A percentile compares a stretch with the other conserved stretches of the same genome.
Evolutionary conservation across 2,888 invertebrate species (phyloP).

Genomic region (Synanthedon formicaeformis): DNA sequence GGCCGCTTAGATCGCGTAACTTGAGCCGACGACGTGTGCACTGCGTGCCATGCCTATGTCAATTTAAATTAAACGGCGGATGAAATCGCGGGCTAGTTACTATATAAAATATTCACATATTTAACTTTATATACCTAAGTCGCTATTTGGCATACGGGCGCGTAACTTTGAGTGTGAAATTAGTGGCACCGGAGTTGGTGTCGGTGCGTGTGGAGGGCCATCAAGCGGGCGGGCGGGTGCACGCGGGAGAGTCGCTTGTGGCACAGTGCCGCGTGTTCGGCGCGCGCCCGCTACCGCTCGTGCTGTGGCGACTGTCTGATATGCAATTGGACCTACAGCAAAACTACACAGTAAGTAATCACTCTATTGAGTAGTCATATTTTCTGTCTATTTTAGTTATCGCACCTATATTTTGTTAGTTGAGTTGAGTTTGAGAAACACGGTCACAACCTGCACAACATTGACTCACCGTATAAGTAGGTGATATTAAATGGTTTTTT

Average conservation of each 20-base stretch:
- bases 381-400: no score
- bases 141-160: no score
- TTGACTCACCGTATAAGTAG: no score
- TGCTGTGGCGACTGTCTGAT: conserved; percentile 41
- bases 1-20: no score
- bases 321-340: conserved; percentile 37
- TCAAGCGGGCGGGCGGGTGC: conserved; percentile 23
- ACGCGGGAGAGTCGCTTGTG: conserved; percentile 28
- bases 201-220: conserved; percentile 24
- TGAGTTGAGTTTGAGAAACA: no score
- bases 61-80: neutral
- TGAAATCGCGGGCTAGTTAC: neutral
- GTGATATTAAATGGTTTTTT: no score
- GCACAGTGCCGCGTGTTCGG: conserved; percentile 57
- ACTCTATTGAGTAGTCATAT: no score
- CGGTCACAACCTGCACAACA: no score
- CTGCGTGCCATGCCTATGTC: no score
- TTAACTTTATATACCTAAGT: no score
- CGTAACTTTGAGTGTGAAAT: neutral
- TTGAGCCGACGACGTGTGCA: no score
- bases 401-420: no score
- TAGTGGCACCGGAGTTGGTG: conserved; percentile 53
- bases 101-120: neutral
- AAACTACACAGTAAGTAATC: conserved; percentile 34
- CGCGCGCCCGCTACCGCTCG: conserved; percentile 42